Base-by-base conservation (phyloP, 2,888 invertebrate species). In the Ecdyonurus torrentis region DNA sequence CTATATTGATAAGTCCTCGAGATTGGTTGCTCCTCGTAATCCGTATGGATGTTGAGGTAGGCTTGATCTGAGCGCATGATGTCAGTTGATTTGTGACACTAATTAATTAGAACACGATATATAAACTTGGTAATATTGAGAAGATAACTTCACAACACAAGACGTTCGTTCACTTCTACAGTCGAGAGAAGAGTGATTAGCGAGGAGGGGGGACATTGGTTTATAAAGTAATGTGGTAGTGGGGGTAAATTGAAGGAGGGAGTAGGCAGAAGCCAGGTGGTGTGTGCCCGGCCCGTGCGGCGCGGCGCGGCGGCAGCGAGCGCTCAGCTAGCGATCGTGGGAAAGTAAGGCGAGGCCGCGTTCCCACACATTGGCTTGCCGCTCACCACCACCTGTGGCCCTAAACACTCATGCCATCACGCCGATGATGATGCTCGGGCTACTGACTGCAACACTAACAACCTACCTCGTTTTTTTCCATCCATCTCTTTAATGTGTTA, bases 341-440 rank as follows among this genome's bases (percentile, higher is more conserved):
- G 79, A 79, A 79, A 75, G 76, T 77, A 76, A 76, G 78, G 77
- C 76, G 76, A 76, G 74, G 72, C 77, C 77, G 76, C 78, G 79
- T 79, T 78, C 79, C 79, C 79, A 79, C 78, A 66, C 67, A 78
- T 78, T 78, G 78, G 77, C 77, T 78, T 77, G 19, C 55, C 25
- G 61, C 55, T 77, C 78, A 77, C 75, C 78, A 64, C 67, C 67
- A 66, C 67, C 66, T 67, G 66, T 66, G 65, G 60, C 58, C 65
- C 37, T 10, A 5, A 37, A 15, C 37, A 37, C 7, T 37, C 37
- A 37, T 37, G 37, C 37, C 37, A 37, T 37, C 37, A 37, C 37
- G 37, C 37, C 37, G 37, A 37, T 15, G 5, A 37, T 5, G 15
- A 15, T 10, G 5, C 37, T 37, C 37, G 7, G 5, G 15, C 37